Base-by-base conservation (phyloP, 92 coral and sea anemone genomes). In the Micromussa lordhowensis region DNA sequence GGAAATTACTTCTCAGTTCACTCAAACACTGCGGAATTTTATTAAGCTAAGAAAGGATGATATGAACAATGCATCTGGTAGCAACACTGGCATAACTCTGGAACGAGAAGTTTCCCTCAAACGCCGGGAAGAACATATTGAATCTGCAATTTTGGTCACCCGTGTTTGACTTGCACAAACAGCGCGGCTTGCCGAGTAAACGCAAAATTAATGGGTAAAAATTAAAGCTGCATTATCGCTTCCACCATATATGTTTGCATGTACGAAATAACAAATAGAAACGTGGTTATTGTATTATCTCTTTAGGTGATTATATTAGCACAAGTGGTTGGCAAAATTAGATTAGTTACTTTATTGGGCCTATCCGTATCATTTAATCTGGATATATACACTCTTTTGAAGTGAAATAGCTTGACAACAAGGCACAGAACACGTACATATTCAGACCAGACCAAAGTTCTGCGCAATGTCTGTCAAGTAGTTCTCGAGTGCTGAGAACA, bases 11-110 rank as follows among this genome's bases (percentile, higher is more conserved):
- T 87, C 79, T 63, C 84, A 51, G 68, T 74, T 91, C 74, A 29
- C 88, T n/a, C 79, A 70, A 48, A 77, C 78, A 48, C 24, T 87
- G 48, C 85, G 84, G 49, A 61, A 75, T 61, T 51, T 76, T 34
- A 32, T 85, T 31, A 76, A 71, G 14, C 63, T 84, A 54, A 73
- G 77, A 84, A 55, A 55, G 38, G 49, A 77, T 53, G 70, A 84
- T 1, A 58, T 30, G 13, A 72, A 3, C 14, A 31, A 32, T 26
- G 28, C 24, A 30, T 22, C 28, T 24, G 55, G 16, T 7, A 34
- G 2, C 21, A 32, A n/a, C 44, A 22, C 12, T 66, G 77, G 35
- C 38, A 13, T 11, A 9, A 74, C n/a, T 35, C 63, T 5, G 48
- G 68, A 29, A 48, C 40, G 22, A 44, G 77, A 29, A 19, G 28